Evolutionary conservation across 2,888 invertebrate genomes (phyloP), one percentile per base, ranked within the genome.

Genomic region (Athetis lepigone): DNA sequence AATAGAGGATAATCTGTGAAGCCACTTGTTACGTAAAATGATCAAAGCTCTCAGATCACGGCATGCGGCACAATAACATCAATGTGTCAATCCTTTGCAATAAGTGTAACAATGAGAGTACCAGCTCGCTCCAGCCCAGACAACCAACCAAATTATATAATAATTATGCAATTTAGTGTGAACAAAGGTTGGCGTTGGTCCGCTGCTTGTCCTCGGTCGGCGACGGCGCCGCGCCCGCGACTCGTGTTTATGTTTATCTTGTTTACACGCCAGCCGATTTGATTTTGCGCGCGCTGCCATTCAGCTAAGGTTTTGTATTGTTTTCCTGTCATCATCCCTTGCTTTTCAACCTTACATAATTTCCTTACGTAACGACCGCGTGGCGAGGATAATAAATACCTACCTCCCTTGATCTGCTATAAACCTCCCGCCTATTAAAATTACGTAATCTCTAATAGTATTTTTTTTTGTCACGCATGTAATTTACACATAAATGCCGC

Each of bases 291-390:
- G 75, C 71, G 66, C 66, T 60, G 46, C 36, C 18, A 33, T 62
- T 46, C 11, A 46, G 46, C 66, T 65, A 50, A 13, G 42, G 58
- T 54, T 69, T 67, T 45, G 65, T 70, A 67, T 51, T 55, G 52
- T 70, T 61, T 50, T 43, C 43, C 21, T 61, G 36, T 50, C 64
- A 74, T 80, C 81, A 85, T 83, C 85, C 86, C 85, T 80, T 74
- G 81, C 64, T 76, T 83, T 76, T 67, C 60, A 54, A 61, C 47
- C 79, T 80, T 83, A 92, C 85, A 89, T 90, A 92, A 90, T 90
- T 88, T 87, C 75, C 89, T 92, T 92, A 91, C 90, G 91, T 92
- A 92, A 92, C 85, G 73, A 84, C 87, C 87, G 84, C 90, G 85
- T 89, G 89, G 85, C 83, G 67, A 82, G 76, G 77, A 79, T 80